Evolutionary conservation across 2,888 invertebrate species (phyloP).

Genomic region (Drosophila paranaensis): DNA sequence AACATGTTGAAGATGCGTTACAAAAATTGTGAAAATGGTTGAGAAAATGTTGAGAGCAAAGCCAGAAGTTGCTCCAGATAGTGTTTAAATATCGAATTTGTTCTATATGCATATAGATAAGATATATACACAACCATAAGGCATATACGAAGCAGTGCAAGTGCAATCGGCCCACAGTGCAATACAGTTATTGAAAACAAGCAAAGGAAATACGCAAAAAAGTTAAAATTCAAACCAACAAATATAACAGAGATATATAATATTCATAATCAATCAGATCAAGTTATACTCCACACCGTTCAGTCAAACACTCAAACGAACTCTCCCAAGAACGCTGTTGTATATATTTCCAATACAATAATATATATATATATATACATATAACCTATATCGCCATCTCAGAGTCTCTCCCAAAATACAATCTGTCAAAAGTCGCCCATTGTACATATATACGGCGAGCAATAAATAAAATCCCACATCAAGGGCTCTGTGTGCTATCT

Average conservation of each 20-base stretch:
- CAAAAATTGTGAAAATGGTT: conserved; percentile 79
- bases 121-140: conserved; percentile 39
- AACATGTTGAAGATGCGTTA: conserved; percentile 65
- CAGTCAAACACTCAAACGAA: conserved; percentile 32
- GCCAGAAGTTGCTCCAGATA: conserved; percentile 41
- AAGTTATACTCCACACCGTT: conserved; percentile 17
- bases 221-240: conserved; percentile 69
- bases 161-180: conserved; percentile 53
- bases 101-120: conserved; percentile 22
- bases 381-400: conserved; percentile 30
- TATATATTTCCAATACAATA: conserved; percentile 75
- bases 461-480: conserved; percentile 32
- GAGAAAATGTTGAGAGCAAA: conserved; percentile 55
- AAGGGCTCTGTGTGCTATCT: conserved; percentile 45
- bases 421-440: conserved; percentile 48
- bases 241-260: conserved; percentile 44
- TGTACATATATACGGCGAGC: conserved; percentile 63
- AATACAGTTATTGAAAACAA: conserved; percentile 44
- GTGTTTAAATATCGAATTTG: conserved; percentile 44
- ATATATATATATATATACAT: conserved; percentile 17
- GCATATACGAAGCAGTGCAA: conserved; percentile 50
- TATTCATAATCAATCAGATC: conserved; percentile 26
- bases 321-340: conserved; percentile 73
- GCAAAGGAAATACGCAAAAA: conserved; percentile 70
- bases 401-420: conserved; percentile 24